Base-by-base conservation (phyloP, 2,797 vertebrate species). In the Hapalemur alaotrensis region DNA sequence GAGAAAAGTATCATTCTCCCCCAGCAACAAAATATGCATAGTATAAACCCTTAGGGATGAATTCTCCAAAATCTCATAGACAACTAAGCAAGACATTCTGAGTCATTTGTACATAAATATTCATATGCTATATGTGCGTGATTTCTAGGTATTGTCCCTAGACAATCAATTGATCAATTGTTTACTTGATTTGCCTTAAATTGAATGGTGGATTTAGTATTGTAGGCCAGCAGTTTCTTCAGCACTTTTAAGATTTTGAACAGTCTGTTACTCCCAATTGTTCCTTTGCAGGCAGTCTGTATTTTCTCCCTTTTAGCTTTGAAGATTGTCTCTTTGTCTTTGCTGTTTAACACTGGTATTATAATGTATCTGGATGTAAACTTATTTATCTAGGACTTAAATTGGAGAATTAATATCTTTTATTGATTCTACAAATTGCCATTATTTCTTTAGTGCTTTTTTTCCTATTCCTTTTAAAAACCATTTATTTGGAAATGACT, bases 81-180 rank as follows among this genome's bases (percentile, higher is more conserved):
- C 78, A 93, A 95, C 43, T 92, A 78, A 92, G 43, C 50, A 92
- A 76, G 48, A 59, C 73, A 41, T n/a, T 95, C n/a, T 13, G 30
- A 95, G 67, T 88, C 85, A 38, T 89, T 91, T 79, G 14, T 91
- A 52, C 4, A 20, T 95, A 87, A 84, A 80, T 83, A 86, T 95
- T 94, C 61, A 30, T 59, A 76, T 38, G 14, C 15, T 69, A 1
- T 67, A 17, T 92, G 61, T 84, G 22, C n/a, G 35, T 52, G 57
- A 90, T 92, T 88, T 46, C 32, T 80, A 72, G 30, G 7, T 78
- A 48, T 65, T 84, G 18, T 67, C 73, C n/a, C 22, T 72, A 25
- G 54, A 23, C 9, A 57, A 57, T 57, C n/a, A 41, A 67, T 57
- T 75, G 72, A 75, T 35, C 8, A 4, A 65, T n/a, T 46, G 35